Evolutionary conservation across 2,797 vertebrate genomes (phyloP).

Genomic region (Scarus forsteni): DNA sequence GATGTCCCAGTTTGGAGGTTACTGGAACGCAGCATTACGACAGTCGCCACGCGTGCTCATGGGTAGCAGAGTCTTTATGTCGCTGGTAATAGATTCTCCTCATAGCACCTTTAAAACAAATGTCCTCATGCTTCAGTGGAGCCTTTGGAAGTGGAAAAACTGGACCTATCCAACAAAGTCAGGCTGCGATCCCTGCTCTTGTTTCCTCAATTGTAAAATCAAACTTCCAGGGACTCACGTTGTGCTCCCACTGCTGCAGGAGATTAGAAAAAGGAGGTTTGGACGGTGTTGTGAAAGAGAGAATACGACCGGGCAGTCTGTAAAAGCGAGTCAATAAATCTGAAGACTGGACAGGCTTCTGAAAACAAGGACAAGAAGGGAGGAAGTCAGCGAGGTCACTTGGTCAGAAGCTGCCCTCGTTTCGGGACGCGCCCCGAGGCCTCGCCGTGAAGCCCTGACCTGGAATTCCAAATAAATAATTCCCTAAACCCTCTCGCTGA

Average conservation of each 20-base stretch:
- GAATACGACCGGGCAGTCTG: background rate
- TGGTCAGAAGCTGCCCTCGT: slow-evolving; percentile 41
- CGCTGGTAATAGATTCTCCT: too few species aligned
- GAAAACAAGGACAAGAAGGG: slow-evolving; percentile 14
- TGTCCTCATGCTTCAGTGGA: slow-evolving; percentile 22
- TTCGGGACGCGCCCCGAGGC: slow-evolving; percentile 44
- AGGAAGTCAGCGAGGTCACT: slow-evolving; percentile 46
- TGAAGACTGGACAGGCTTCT: slow-evolving; percentile 11
- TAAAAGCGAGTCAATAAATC: slow-evolving; percentile 22
- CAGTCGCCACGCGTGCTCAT: too few species aligned
- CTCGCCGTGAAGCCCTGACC: slow-evolving; percentile 61
- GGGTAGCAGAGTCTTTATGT: too few species aligned
- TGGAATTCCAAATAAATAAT: slow-evolving; percentile 80
- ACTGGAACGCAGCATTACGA: too few species aligned
- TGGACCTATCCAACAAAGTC: slow-evolving; percentile 27
- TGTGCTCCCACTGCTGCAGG: slow-evolving; percentile 9
- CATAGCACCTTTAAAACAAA: too few species aligned
- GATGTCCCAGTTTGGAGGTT: too few species aligned
- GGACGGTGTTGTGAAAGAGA: background rate
- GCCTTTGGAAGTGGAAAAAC: slow-evolving; percentile 20
- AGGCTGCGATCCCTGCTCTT: slow-evolving; percentile 1
- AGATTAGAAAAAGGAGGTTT: slow-evolving; percentile 13
- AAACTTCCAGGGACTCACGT: slow-evolving; percentile 8
- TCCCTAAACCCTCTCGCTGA: slow-evolving; percentile 42
- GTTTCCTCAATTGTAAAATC: slow-evolving; percentile 19